Evolutionary conservation across 1,140 invertebrate species (phyloP).

Genomic region (Zaprionus africanus): DNA sequence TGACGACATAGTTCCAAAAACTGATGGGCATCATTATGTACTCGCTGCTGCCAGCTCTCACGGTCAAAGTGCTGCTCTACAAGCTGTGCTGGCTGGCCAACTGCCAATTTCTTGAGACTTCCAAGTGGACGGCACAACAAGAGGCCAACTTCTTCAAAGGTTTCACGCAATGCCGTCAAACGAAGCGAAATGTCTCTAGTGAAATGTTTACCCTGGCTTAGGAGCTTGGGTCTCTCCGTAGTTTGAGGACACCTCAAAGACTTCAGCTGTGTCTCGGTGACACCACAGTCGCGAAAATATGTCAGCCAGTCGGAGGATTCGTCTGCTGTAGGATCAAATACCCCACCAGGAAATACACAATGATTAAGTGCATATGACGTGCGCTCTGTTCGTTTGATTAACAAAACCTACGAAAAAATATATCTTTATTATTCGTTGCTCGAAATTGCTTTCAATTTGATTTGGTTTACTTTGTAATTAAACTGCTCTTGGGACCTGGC

Average conservation of each 20-base stretch:
- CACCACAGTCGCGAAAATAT: slow-evolving; percentile 87
- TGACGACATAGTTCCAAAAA: slow-evolving; percentile 90
- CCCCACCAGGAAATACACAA: slow-evolving; percentile 94
- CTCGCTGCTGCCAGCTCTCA: slow-evolving; percentile 75
- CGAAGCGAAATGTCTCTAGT: slow-evolving; percentile 90
- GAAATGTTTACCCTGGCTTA: slow-evolving; percentile 37
- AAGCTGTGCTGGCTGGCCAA: slow-evolving; percentile 26
- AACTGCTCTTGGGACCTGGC: slow-evolving; percentile 41
- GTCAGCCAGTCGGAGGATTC: slow-evolving; percentile 89
- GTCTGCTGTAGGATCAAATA: slow-evolving; percentile 88
- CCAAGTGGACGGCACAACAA: slow-evolving; percentile 86
- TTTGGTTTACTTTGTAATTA: slow-evolving; percentile 57
- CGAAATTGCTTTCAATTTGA: background rate
- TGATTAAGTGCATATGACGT: slow-evolving; percentile 89
- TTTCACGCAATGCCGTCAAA: slow-evolving; percentile 94
- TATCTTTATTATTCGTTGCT: background rate
- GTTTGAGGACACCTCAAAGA: slow-evolving; percentile 85
- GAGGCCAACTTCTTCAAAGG: slow-evolving; percentile 95
- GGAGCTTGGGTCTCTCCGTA: slow-evolving; percentile 36
- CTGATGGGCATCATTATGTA: slow-evolving; percentile 89
- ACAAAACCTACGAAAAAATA: slow-evolving; percentile 85
- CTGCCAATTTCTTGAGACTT: slow-evolving; percentile 10
- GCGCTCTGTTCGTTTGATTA: slow-evolving; percentile 88
- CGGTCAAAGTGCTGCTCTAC: slow-evolving; percentile 38
- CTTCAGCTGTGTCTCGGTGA: slow-evolving; percentile 85